These are phyloP conservation scores for Agrypnus murinus DNA, from an alignment of 2,888 invertebrate species.

Conservation along the genomic window DNA sequence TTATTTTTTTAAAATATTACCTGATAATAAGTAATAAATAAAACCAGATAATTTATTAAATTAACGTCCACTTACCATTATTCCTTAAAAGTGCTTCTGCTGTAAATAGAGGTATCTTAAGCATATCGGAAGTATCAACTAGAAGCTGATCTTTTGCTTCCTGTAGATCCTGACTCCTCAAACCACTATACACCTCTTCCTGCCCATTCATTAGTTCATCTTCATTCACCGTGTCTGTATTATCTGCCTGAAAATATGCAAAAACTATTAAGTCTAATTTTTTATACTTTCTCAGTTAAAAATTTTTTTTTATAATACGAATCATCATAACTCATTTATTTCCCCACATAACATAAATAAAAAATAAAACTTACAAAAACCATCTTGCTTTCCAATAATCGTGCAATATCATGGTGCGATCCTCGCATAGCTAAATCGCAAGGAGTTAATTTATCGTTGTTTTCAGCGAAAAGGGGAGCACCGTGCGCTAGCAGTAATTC, in stretches of 20 bases:
- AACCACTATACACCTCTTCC: constrained; percentile 75
- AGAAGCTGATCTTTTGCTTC: constrained; percentile 82
- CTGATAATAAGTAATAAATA: too few species aligned
- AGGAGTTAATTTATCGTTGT: constrained; percentile 77
- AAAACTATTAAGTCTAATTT: too few species aligned
- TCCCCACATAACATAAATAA: too few species aligned
- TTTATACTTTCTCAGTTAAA: too few species aligned
- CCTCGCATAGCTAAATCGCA: constrained; percentile 79
- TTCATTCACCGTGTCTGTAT: constrained; percentile 72
- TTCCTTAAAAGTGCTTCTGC: constrained; percentile 80
- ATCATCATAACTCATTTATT: too few species aligned
- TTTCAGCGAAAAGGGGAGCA: constrained; percentile 77
- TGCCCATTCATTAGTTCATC: constrained; percentile 71
- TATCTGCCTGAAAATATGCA: constrained; percentile 68
- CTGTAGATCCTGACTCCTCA: constrained; percentile 80
- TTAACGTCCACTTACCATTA: constrained; percentile 73
- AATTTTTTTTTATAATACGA: too few species aligned
- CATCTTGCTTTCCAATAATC: constrained; percentile 80
- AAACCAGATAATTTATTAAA: too few species aligned
- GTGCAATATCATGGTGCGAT: constrained; percentile 77
- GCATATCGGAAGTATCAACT: constrained; percentile 82
- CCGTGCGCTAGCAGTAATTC: constrained; percentile 77
- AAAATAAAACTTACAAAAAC: constrained; percentile 80
- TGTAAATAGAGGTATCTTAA: constrained; percentile 80
- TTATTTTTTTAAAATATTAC: too few species aligned